Conservation (phyloP, 1,140 invertebrate species). For the Philopotamus ludificatus region DNA sequence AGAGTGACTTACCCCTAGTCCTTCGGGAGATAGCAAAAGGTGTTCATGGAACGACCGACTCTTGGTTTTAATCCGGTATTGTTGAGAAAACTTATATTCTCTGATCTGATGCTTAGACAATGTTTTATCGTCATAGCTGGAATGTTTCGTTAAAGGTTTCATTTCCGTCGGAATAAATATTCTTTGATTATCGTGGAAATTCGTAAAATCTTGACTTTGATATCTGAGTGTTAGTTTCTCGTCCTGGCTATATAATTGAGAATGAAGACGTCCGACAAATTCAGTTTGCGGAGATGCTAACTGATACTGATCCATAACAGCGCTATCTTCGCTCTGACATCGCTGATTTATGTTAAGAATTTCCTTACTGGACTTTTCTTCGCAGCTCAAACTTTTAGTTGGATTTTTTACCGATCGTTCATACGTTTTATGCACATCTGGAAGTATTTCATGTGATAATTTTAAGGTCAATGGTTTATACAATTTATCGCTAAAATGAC, state of each 20-base stretch:
- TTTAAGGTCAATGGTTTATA: background rate
- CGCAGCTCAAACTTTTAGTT: slow-evolving; percentile 55
- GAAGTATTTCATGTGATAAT: background rate
- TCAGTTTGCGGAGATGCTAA: slow-evolving; percentile 50
- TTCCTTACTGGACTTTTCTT: slow-evolving; percentile 51
- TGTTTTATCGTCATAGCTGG: slow-evolving; percentile 62
- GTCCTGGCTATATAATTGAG: slow-evolving; percentile 59
- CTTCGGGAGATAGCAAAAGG: slow-evolving; percentile 54
- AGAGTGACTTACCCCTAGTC: slow-evolving; percentile 13
- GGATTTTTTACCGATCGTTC: slow-evolving; percentile 53
- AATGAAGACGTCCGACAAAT: slow-evolving; percentile 47
- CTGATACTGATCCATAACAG: slow-evolving; percentile 48
- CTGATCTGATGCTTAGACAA: slow-evolving; percentile 62
- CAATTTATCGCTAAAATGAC: slow-evolving; percentile 53
- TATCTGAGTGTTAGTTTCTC: slow-evolving; percentile 62
- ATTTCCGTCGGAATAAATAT: slow-evolving; percentile 52
- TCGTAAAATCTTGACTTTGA: slow-evolving; percentile 63
- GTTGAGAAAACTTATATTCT: slow-evolving; percentile 60
- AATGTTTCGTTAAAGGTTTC: slow-evolving; percentile 61
- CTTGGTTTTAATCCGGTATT: slow-evolving; percentile 57
- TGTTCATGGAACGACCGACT: slow-evolving; percentile 64
- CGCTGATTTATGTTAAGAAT: slow-evolving; percentile 47
- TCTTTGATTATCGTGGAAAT: slow-evolving; percentile 47
- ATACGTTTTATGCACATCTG: slow-evolving; percentile 9
- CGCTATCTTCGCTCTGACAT: slow-evolving; percentile 61